Conservation (phyloP, 2,888 invertebrate species). For the Buathra laborator region DNA sequence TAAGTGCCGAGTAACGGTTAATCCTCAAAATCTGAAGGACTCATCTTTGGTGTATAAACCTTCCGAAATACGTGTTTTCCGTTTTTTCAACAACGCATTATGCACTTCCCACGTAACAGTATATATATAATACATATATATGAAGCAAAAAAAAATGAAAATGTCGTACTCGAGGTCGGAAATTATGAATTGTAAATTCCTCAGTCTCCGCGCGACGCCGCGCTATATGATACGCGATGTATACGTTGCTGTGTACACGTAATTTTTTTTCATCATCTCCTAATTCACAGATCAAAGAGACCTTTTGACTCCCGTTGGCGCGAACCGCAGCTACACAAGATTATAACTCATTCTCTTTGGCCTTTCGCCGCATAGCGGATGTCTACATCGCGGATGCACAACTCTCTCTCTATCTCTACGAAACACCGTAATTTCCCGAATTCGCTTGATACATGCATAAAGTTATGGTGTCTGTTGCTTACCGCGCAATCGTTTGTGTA, state of each 20-base stretch:
- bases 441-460: conserved; percentile 3
- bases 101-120: neutral
- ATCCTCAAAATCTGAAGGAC: neutral
- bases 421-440: neutral
- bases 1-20: conserved; percentile 2
- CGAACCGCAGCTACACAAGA: conserved; percentile 6
- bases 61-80: no score
- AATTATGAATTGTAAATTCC: conserved; percentile 38
- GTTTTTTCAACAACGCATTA: neutral
- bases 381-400: neutral
- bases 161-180: neutral
- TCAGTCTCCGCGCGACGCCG: neutral
- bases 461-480: conserved; percentile 79
- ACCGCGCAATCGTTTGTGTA: conserved; percentile 97
- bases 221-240: neutral
- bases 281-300: conserved; percentile 36
- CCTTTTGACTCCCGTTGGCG: conserved; percentile 39
- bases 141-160: no score
- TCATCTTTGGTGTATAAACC: neutral
- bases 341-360: conserved; percentile 38
- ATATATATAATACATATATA: no score
- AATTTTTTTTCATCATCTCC: conserved; percentile 11
- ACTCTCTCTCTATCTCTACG: neutral
- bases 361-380: neutral
- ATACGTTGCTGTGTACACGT: neutral